Conservation (phyloP, 64 coral and sea anemone genomes). For the Pachyseris speciosa region DNA sequence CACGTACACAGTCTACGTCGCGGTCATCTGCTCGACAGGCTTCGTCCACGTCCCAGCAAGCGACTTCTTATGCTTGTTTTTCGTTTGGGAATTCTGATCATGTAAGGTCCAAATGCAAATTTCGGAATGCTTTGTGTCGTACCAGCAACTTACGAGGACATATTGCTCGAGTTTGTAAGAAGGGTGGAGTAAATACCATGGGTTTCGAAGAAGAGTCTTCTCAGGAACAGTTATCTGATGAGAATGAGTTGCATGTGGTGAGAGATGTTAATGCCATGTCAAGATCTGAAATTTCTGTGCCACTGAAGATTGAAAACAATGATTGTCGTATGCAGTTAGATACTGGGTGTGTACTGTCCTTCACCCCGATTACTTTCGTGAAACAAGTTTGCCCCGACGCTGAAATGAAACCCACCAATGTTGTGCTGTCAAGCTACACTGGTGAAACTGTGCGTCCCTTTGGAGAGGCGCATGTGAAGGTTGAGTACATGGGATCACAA, state of each 20-base stretch:
- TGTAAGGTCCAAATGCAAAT: constrained; percentile 49
- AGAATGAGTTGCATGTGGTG: not conserved
- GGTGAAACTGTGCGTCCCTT: constrained; percentile 57
- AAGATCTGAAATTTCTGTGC: constrained; percentile 67
- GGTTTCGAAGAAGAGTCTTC: not conserved
- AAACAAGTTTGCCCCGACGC: constrained; percentile 45
- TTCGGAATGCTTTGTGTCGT: not conserved
- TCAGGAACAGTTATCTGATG: not conserved
- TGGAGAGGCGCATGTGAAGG: constrained; percentile 30
- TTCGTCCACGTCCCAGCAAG: too few relatives aligned
- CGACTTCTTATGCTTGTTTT: too few relatives aligned
- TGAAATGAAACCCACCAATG: constrained; percentile 31
- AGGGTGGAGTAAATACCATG: constrained; percentile 29
- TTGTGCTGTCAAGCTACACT: constrained; percentile 40
- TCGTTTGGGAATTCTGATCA: constrained; percentile 65
- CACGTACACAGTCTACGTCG: too few relatives aligned
- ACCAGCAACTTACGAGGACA: constrained; percentile 43
- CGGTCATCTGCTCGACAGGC: too few relatives aligned
- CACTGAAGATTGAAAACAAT: constrained; percentile 45
- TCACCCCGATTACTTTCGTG: constrained; percentile 3
- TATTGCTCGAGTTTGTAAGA: constrained; percentile 47
- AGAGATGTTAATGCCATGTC: constrained; percentile 36
- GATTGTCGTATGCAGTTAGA: constrained; percentile 69
- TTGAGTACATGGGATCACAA: constrained; percentile 48
- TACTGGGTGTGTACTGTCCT: constrained; percentile 57